Base-by-base conservation (phyloP, 92 coral and sea anemone species). In the Porites evermanni region DNA sequence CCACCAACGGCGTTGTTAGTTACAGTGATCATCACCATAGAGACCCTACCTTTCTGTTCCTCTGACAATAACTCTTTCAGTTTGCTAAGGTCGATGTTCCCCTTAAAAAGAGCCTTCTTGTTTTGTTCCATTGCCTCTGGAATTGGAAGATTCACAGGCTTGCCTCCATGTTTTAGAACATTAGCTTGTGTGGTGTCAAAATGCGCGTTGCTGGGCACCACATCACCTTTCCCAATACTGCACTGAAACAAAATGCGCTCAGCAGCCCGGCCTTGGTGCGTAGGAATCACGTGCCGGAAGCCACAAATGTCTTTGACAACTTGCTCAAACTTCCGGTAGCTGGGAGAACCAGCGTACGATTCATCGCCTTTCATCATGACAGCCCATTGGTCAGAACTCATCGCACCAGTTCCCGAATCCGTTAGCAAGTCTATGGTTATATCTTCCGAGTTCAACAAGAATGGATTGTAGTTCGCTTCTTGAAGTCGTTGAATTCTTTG, bases 241-340 rank as follows among this genome's bases (percentile, higher is more conserved):
- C 83, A 83, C 20, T 83, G 83, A 38, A 88, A 83, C 44, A 88
- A 60, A 44, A 88, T 88, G 24, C 91, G 76, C 79, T 88, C 91
- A 7, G 91, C 91, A 14, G 91, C 91, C 29, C 91, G 91, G 26
- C 91, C 91, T 67, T 88, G 91, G 56, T 88, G 91, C 38, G 91
- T 83, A 56, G 91, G 91, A n/a, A 88, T 54, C 76, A 88, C 83
- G 78, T 88, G 89, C 26, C 88, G 83, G 88, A 72, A 88, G 64
- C 89, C 91, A 20, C 64, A 83, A 38, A 88, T 68, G 4, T 83
- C 91, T 38, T 88, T 88, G 19, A 83, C 91, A 1, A 83, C 91
- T 7, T 68, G 68, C 67, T 88, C 91, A 11, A 88, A 88, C 29
- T n/a, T 75, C 79, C 74, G 79, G 83, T 83, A 83, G 89, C 91